These are phyloP conservation scores for Grantiella picta DNA, from an alignment of 2,113 vertebrate species.

Conservation along the genomic window DNA sequence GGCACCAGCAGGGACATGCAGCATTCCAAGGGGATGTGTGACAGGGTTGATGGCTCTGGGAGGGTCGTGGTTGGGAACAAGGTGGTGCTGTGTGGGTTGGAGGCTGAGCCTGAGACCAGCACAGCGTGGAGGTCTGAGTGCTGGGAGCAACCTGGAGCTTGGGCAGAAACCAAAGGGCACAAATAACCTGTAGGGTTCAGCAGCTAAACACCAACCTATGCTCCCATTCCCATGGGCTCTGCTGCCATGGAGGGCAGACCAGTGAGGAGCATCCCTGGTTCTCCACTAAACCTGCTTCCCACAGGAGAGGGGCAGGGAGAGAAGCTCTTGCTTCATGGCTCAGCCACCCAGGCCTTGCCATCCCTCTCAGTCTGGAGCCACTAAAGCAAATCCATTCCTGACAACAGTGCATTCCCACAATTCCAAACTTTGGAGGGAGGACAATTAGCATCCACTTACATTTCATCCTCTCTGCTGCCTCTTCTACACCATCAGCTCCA, in stretches of 20 bases:
- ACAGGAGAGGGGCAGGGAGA: background rate
- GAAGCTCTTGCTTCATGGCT: background rate
- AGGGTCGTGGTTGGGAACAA: background rate
- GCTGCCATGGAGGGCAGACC: accelerated
- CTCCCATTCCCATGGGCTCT: background rate
- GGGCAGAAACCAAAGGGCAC: background rate
- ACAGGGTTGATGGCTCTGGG: background rate
- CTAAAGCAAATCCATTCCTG: background rate
- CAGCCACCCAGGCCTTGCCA: background rate
- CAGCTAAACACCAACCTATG: accelerated
- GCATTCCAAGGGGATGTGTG: background rate
- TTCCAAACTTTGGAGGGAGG: background rate
- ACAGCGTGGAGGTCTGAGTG: background rate
- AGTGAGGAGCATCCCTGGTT: background rate
- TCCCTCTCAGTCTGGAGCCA: accelerated
- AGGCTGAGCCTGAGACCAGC: background rate
- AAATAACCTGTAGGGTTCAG: accelerated
- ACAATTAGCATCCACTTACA: background rate
- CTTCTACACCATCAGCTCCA: background rate
- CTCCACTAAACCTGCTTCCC: background rate
- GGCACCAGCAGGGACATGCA: accelerated
- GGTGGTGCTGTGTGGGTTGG: accelerated
- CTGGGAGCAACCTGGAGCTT: background rate
- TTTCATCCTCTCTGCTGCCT: background rate
- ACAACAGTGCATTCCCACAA: background rate